Conservation (phyloP, 2,113 vertebrate species). For the Alexandromys fortis region DNA sequence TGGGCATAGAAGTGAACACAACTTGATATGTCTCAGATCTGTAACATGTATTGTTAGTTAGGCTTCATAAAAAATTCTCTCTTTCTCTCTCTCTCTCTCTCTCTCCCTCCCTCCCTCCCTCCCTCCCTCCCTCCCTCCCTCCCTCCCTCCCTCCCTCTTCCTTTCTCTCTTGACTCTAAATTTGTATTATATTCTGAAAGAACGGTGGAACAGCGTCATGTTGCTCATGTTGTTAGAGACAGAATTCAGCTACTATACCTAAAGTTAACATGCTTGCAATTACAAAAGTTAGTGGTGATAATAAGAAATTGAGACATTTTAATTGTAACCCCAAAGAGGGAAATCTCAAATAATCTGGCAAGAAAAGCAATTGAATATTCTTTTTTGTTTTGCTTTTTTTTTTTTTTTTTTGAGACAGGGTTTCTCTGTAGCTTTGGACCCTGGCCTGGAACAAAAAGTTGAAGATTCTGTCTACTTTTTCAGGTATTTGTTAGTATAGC, state of each 20-base stretch:
- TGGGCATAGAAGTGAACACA: neutral
- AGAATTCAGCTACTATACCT: constrained; percentile 50
- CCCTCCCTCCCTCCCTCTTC: neutral
- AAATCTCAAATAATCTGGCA: constrained; percentile 49
- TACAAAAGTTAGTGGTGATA: constrained; percentile 51
- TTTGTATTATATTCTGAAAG: neutral
- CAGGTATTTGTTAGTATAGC: constrained; percentile 48
- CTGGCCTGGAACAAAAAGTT: no score
- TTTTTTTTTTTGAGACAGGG: no score
- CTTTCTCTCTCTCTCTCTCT: neutral
- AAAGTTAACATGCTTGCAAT: constrained; percentile 36
- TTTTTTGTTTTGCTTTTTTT: no score
- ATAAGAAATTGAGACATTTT: constrained; percentile 55
- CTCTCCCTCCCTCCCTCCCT: neutral
- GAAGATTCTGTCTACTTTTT: neutral
- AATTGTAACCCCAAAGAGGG: constrained; percentile 56
- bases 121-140: neutral
- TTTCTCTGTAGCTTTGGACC: no score
- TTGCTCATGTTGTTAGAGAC: neutral
- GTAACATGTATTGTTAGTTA: constrained; percentile 48
- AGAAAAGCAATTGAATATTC: constrained; percentile 46
- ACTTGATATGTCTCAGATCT: neutral
- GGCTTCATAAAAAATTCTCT: neutral
- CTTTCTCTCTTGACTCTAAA: neutral
- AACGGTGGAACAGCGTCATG: neutral